Conservation (phyloP, 1,140 invertebrate species). For the Trachymyrmex septentrionalis region DNA sequence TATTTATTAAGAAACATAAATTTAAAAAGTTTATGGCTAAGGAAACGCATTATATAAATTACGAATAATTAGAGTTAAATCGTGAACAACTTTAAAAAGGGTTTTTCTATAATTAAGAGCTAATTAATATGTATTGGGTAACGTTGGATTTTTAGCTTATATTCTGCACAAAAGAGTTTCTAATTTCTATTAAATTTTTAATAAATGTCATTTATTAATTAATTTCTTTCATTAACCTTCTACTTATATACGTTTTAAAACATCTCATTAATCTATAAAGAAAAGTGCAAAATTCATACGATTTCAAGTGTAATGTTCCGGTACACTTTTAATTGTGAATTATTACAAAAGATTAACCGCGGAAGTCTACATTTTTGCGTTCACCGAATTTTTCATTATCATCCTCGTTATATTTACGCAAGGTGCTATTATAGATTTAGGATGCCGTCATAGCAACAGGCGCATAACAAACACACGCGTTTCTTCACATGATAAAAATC, state of each 20-base stretch:
- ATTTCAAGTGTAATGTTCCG: background rate
- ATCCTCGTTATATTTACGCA: background rate
- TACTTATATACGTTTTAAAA: background rate
- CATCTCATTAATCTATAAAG: background rate
- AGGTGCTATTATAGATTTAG: constrained; percentile 3
- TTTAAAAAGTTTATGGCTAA: background rate
- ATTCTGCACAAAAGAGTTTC: background rate
- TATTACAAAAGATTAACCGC: background rate
- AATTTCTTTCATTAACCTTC: background rate
- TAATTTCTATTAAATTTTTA: background rate
- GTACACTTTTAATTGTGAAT: too few relatives aligned
- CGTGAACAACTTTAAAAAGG: background rate
- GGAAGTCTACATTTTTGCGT: background rate
- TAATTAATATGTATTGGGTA: constrained; percentile 18
- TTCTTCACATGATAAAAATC: constrained; percentile 7
- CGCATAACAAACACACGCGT: constrained; percentile 45
- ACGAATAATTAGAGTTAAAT: background rate
- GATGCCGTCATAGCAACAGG: constrained; percentile 62
- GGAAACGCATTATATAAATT: background rate
- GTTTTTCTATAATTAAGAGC: background rate
- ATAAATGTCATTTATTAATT: constrained; percentile 13
- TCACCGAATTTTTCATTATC: background rate
- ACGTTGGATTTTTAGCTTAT: background rate
- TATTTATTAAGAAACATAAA: background rate
- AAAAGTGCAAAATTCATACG: background rate